Percentiles rank a stretch among this genome's conserved stretches.
Conservation (phyloP, 2,797 vertebrate genomes). For the Chelon auratus region DNA sequence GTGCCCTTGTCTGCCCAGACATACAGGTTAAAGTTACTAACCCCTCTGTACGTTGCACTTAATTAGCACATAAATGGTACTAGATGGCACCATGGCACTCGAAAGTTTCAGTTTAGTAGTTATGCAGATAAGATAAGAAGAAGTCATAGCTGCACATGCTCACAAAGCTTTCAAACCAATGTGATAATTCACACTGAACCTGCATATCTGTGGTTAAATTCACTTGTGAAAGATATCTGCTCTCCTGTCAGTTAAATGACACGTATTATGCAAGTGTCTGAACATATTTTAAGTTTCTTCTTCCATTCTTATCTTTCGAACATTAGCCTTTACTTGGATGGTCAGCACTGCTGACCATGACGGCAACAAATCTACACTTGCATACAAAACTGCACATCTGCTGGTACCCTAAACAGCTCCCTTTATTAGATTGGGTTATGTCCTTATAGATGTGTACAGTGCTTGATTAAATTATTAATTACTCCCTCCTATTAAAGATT, state of each 20-base stretch:
- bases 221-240: neutral
- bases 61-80: neutral
- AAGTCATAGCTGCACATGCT: neutral
- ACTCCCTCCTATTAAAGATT: neutral
- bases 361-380: neutral
- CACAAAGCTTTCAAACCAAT: neutral
- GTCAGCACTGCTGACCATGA: neutral
- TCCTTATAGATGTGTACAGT: too few species aligned
- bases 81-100: neutral
- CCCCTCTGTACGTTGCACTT: neutral
- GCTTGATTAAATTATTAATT: neutral
- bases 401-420: neutral
- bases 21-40: neutral
- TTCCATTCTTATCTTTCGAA: neutral
- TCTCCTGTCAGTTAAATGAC: neutral
- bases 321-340: neutral
- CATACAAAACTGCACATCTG: neutral
- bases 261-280: neutral
- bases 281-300: too few species aligned
- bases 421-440: neutral
- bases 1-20: too few species aligned
- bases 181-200: conserved; percentile 18
- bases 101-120: neutral
- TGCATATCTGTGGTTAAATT: conserved; percentile 7
- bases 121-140: conserved; percentile 10